Percentiles rank a stretch among this genome's conserved stretches.
phyloP scores from a whole-genome alignment of 2,113 vertebrate species.

The Macaca mulatta region DNA sequence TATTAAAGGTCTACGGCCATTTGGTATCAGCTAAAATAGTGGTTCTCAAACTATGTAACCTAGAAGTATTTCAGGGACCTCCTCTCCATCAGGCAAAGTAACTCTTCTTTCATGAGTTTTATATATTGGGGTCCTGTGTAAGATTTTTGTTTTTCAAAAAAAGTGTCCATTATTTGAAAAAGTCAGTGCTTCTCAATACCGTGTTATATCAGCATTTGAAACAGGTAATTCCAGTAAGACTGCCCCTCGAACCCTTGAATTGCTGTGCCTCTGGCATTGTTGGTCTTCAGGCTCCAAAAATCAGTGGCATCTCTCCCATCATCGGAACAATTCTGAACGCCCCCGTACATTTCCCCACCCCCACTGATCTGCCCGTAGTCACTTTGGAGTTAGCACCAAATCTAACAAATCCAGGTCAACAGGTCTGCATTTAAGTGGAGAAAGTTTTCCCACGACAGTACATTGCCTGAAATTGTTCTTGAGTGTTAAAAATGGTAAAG shows the following conservation, averaged over 20 bases:
- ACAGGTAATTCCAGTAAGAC: neutral
- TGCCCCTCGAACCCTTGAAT: rapidly evolving
- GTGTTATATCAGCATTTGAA: neutral
- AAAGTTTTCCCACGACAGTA: neutral
- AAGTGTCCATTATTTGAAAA: neutral
- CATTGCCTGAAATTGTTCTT: neutral
- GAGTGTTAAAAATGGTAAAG: neutral
- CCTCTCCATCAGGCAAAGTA: neutral
- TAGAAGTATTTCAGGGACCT: neutral
- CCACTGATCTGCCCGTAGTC: neutral
- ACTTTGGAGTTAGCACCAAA: neutral
- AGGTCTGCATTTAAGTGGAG: neutral
- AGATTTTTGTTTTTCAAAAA: neutral
- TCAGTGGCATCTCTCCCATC: neutral
- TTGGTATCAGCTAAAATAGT: neutral
- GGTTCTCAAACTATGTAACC: neutral
- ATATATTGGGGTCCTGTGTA: neutral
- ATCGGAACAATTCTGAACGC: neutral
- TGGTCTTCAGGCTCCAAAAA: neutral
- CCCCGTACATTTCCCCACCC: rapidly evolving
- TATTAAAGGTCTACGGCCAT: neutral
- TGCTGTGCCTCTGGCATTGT: rapidly evolving
- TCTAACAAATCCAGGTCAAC: neutral
- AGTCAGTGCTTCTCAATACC: neutral
- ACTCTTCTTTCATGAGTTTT: neutral